Evolutionary conservation across 2,888 invertebrate species (phyloP).

Genomic region (Diloba caeruleocephala): DNA sequence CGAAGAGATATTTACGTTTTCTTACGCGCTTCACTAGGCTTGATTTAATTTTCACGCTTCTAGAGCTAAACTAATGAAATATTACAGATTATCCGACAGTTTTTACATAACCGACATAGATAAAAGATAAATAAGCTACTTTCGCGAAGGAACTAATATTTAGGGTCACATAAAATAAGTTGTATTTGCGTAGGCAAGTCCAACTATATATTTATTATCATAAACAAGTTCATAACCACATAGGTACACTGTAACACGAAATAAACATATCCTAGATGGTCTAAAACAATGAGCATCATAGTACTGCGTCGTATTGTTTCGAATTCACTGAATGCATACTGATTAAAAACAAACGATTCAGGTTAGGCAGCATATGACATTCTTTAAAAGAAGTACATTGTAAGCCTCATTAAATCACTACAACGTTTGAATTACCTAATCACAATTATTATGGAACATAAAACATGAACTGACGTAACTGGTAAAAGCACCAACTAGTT

Average conservation of each 20-base stretch:
- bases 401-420: constrained; percentile 33
- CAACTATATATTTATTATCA: too few relatives aligned
- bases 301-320: neutral
- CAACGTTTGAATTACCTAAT: constrained; percentile 42
- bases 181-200: too few relatives aligned
- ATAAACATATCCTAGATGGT: neutral
- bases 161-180: neutral
- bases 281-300: constrained; percentile 9
- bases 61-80: constrained; percentile 24
- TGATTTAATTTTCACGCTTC: constrained; percentile 33
- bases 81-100: constrained; percentile 29
- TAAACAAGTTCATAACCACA: too few relatives aligned
- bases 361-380: constrained; percentile 28
- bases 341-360: constrained; percentile 45
- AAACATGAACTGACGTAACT: constrained; percentile 33
- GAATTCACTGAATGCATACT: constrained; percentile 16
- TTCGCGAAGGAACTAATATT: constrained; percentile 15
- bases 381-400: constrained; percentile 26
- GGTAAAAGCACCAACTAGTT: constrained; percentile 19
- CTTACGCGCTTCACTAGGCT: constrained; percentile 15
- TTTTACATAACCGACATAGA: constrained; percentile 32
- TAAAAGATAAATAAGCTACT: constrained; percentile 16
- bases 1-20: constrained; percentile 40
- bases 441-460: constrained; percentile 24
- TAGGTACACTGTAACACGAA: constrained; percentile 1